Base-by-base conservation (phyloP, 1,140 invertebrate genomes). In the Coenobita brevimanus region DNA sequence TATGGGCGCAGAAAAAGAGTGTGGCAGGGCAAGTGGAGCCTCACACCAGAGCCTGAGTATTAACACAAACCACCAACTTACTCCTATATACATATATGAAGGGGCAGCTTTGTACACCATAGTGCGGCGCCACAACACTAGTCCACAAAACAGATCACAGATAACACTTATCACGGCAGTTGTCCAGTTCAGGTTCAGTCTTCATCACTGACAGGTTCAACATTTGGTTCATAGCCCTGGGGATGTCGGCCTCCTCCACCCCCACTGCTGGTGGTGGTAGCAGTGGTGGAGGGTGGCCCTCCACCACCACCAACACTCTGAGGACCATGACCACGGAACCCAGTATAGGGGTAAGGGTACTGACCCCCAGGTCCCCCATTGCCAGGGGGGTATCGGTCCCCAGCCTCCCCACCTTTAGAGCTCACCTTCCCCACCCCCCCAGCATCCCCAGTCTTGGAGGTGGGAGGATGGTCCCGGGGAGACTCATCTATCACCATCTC, bases 401-500 rank as follows among this genome's bases (percentile, higher is more conserved):
- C 83, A 17, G 43, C 43, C 15, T 87, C 86, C 84, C 88, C 50
- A 67, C 80, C 71, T 83, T 90, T 50, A 81, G 83, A 30, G 69
- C 83, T 21, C 41, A 81, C 73, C 81, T 84, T 83, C 46, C 82
- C 57, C 38, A 33, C 15, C 54, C 80, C 86, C 24, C 81, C 62
- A 78, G 76, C 15, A 82, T 91, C 82, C 54, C 90, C 60, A 85
- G 82, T 80, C 89, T 89, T 73, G 73, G 73, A 76, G 73, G 90
- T 33, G 85, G 91, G 43, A 75, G 91, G 69, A 69, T 90, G 79
- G 46, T 90, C 88, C 15, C 90, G 82, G 3, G 88, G 90, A 13
- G 88, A 76, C 36, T 95, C 95, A 78, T 95, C 94, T 6, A 94
- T 94, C 2, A 95, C 93, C 93, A 94, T 94, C 6, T 95, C 94